Conservation (phyloP, 37 sponge, comb jelly and placozoan genomes). For the Tethya wilhelma region DNA sequence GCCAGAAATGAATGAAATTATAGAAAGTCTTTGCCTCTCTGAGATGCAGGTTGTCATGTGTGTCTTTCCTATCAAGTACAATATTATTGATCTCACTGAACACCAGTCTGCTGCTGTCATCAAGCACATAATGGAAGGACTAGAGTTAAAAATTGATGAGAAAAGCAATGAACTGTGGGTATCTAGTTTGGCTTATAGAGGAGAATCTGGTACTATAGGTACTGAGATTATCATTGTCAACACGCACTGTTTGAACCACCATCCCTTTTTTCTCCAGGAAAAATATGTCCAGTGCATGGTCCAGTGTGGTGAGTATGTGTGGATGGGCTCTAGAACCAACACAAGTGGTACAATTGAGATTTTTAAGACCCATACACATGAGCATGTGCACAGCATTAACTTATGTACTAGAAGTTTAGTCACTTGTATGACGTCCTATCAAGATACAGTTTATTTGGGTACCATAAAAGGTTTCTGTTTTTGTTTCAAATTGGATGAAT, state of each 20-base stretch:
- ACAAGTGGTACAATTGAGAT: slow-evolving; percentile 75
- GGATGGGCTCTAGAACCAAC: slow-evolving; percentile 74
- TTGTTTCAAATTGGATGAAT: slow-evolving; percentile 50
- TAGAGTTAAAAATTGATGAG: neutral
- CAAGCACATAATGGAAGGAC: slow-evolving; percentile 5
- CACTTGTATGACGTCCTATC: slow-evolving; percentile 55
- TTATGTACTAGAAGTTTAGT: slow-evolving; percentile 74
- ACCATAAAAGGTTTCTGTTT: slow-evolving; percentile 82
- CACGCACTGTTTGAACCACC: slow-evolving; percentile 52
- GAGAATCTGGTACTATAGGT: too few relatives aligned
- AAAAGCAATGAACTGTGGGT: slow-evolving; percentile 73
- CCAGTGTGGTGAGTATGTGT: slow-evolving; percentile 72
- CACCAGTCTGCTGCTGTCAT: slow-evolving; percentile 54
- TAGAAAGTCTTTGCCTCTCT: slow-evolving; percentile 16
- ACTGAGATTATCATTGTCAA: slow-evolving; percentile 69
- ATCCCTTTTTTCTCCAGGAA: slow-evolving; percentile 46
- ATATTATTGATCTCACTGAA: slow-evolving; percentile 41
- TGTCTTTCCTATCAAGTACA: slow-evolving; percentile 54
- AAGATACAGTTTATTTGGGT: slow-evolving; percentile 59
- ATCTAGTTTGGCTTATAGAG: slow-evolving; percentile 60
- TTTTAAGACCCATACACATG: slow-evolving; percentile 35
- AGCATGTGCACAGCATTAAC: slow-evolving; percentile 65
- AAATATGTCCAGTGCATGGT: slow-evolving; percentile 72
- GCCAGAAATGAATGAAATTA: slow-evolving; percentile 45
- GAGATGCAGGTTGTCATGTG: slow-evolving; percentile 64